Evolutionary conservation across 2,797 vertebrate species (phyloP).

Genomic region (Brotula barbata): DNA sequence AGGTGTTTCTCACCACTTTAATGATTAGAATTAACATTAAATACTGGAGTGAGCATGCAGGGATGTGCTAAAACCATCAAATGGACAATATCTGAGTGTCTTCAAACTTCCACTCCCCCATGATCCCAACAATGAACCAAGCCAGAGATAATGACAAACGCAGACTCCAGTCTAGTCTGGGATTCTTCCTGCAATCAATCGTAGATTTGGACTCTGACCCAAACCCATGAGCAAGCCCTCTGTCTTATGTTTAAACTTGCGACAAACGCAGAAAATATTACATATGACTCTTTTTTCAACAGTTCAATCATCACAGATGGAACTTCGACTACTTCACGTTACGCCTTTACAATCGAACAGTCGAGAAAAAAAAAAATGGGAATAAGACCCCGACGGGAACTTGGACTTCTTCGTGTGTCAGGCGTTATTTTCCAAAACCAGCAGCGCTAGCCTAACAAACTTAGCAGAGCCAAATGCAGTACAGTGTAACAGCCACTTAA

Average conservation of each 20-base stretch:
- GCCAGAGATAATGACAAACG: constrained; percentile 39
- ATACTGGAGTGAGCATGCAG: not conserved
- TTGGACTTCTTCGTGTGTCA: not conserved
- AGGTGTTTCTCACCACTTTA: not conserved
- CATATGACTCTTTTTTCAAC: not conserved
- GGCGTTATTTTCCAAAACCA: constrained; percentile 1
- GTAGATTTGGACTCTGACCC: constrained; percentile 8
- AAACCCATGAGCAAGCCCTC: not conserved
- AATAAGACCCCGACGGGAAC: not conserved
- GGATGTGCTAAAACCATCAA: not conserved
- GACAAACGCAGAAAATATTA: not conserved
- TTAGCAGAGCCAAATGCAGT: constrained; percentile 37
- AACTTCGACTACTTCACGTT: constrained; percentile 11
- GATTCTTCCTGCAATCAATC: constrained; percentile 45
- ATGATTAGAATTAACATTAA: not conserved
- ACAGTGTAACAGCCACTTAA: constrained; percentile 41
- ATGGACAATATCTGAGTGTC: not conserved
- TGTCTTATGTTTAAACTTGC: not conserved
- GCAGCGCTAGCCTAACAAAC: constrained; percentile 43
- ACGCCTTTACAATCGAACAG: too few relatives aligned
- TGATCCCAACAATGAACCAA: constrained; percentile 7
- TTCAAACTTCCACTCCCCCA: constrained; percentile 7
- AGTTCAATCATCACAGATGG: not conserved
- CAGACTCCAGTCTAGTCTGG: constrained; percentile 46
- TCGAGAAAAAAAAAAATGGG: not conserved